Evolutionary conservation across 2,113 vertebrate species (phyloP), one percentile per base, ranked within the genome.

Genomic region (Entelurus aequoreus): DNA sequence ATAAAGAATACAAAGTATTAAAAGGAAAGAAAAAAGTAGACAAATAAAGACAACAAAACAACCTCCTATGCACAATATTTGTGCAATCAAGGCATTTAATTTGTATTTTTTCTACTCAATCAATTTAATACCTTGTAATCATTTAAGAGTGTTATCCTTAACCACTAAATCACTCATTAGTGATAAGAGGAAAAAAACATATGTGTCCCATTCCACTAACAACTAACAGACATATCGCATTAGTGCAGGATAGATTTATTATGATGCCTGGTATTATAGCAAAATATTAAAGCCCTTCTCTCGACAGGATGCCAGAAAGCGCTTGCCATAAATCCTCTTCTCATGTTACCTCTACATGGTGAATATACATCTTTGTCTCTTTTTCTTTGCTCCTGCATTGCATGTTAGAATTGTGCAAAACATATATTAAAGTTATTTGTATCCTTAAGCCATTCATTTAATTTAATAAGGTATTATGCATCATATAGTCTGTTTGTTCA

Each of bases 161-260:
- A 78, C 54, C 67, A 63, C 79, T 79, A 83, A 84, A 83, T 86
- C 82, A 79, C 70, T 88, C 69, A 83, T 77, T 85, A 78, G 44
- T 56, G 77, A 72, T 71, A 72, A 81, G 48, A 57, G 60, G 48
- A 82, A 63, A 76, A 68, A 79, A 82, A 79, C 75, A 86, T 82
- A 86, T 82, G 81, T 69, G 42, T 66, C 50, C 56, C 58, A 81
- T 82, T 68, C 12, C 68, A 68, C 72, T 87, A 84, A 88, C 80
- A 76, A 79, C 72, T 50, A 81, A 64, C 84, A 88, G 83, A 88
- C 88, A 79, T 72, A 79, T 69, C 14, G 69, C 77, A 88, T 89
- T 89, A 87, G 63, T 54, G 15, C 42, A 46, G 42, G 68, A 76
- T 79, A 75, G 78, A 84, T 87, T 85, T 87, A 75, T 79, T 54